Evolutionary conservation across 2,797 vertebrate genomes (phyloP), one percentile per base, ranked within the genome.

Genomic region (Poeciliopsis paucimaculata): DNA sequence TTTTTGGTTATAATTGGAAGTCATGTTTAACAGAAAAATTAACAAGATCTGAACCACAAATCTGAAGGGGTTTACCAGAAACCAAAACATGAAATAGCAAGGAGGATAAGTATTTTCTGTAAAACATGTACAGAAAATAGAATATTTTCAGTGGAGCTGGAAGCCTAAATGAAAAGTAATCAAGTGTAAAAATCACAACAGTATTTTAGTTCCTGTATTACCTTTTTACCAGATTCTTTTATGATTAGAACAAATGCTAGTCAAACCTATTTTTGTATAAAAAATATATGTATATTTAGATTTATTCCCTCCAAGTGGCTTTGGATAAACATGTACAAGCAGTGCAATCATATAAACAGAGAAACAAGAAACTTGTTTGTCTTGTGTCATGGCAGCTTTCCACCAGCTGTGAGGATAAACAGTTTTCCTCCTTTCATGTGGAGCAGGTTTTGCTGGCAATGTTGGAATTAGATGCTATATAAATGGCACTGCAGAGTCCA

Each of bases 401-500:
- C 68, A 45, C 41, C 43, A 28, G 43, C 68, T 45, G 68, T 71
- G 68, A 71, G 68, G 68, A 71, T 71, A 71, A 71, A 71, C 68
- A 46, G 68, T 26, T 71, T 71, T 46, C 68, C 43, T 46, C 68
- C n/a, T 46, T 45, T 28, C 68, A 71, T 28, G 68, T 45, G 41
- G 41, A 71, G 41, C 26, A 71, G 23, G 68, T 45, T 45, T 28
- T 45, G 68, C 28, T 71, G 43, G 68, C 41, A 28, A 71, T 28
- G 68, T 45, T 28, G 12, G 16, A 71, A 45, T n/a, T 15, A 45
- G 26, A 28, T n/a, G 7, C 16, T 43, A 71, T 71, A 16, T 1
- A 71, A 71, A 45, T 45, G 12, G 41, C 26, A 45, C 16, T 7
- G 41, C 68, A 71, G 5, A 7, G 41, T 45, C 41, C 41, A 13